Conservation (phyloP, 1,140 invertebrate species). For the Sminthurides bifidus region DNA sequence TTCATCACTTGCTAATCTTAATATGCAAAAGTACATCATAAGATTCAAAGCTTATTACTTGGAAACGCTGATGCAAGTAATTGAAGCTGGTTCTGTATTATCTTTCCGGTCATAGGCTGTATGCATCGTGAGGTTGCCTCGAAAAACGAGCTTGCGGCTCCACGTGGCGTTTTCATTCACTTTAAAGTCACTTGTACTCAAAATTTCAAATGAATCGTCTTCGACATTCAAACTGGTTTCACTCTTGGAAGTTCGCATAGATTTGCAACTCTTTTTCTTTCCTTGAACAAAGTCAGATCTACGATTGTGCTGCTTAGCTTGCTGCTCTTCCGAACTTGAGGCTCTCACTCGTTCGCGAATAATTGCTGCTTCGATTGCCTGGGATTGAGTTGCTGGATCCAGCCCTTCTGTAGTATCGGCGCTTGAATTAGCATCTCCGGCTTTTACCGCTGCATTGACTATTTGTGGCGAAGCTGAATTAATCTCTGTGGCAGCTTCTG, state of each 20-base stretch:
- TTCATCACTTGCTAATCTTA: background rate
- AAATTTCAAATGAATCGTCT: constrained; percentile 70
- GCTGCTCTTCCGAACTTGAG: constrained; percentile 2
- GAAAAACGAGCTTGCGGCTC: constrained; percentile 82
- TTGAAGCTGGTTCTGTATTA: constrained; percentile 90
- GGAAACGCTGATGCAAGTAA: constrained; percentile 82
- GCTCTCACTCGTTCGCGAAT: constrained; percentile 1
- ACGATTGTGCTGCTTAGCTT: constrained; percentile 4
- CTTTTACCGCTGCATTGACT: background rate
- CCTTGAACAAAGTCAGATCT: constrained; percentile 5
- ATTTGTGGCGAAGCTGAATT: no score
- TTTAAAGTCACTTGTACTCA: constrained; percentile 44
- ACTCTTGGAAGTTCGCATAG: constrained; percentile 55
- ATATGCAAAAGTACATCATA: constrained; percentile 2
- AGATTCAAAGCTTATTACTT: constrained; percentile 44
- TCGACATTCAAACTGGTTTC: constrained; percentile 66
- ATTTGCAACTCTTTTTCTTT: constrained; percentile 32
- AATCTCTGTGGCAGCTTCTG: no score
- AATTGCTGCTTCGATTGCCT: background rate
- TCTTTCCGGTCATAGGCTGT: constrained; percentile 95
- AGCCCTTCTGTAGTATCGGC: background rate
- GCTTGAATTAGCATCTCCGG: background rate
- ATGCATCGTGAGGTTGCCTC: constrained; percentile 97
- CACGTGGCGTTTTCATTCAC: constrained; percentile 57
- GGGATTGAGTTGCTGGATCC: background rate